These are phyloP conservation scores for Amia ocellicauda DNA, from an alignment of 2,113 vertebrate species.

Conservation along the genomic window DNA sequence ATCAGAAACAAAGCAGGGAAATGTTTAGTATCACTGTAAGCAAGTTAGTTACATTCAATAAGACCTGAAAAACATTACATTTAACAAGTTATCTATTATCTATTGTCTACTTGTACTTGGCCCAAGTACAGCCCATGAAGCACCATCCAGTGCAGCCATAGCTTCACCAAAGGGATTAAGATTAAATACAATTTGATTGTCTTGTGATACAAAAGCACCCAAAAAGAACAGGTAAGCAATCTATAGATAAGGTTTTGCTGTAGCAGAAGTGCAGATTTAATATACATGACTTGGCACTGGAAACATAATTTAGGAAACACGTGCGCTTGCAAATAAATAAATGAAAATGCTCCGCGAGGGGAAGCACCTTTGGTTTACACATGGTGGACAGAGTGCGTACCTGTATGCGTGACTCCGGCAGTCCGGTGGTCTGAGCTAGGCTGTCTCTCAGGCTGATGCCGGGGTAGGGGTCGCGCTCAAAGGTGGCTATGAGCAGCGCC, in stretches of 20 bases:
- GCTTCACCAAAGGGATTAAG: too few relatives aligned
- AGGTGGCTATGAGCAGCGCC: slow-evolving; percentile 56
- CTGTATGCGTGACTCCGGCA: slow-evolving; percentile 71
- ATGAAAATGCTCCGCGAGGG: not conserved
- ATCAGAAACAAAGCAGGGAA: slow-evolving; percentile 20
- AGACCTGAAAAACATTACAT: slow-evolving; percentile 6
- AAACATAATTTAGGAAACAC: too few relatives aligned
- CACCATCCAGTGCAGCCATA: too few relatives aligned
- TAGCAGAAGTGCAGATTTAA: too few relatives aligned
- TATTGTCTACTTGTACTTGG: slow-evolving; percentile 34
- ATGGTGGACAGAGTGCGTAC: slow-evolving; percentile 33
- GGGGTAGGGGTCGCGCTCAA: slow-evolving; percentile 64
- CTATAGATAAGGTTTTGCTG: too few relatives aligned
- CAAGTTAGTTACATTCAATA: too few relatives aligned
- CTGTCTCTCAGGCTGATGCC: slow-evolving; percentile 66
- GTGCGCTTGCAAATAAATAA: slow-evolving; percentile 4
- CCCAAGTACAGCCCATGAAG: too few relatives aligned
- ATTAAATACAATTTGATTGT: too few relatives aligned
- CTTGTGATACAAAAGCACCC: too few relatives aligned
- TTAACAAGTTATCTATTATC: slow-evolving; percentile 12
- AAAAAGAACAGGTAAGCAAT: too few relatives aligned
- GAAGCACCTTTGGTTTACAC: not conserved
- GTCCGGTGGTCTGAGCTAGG: slow-evolving; percentile 62
- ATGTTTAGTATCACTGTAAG: too few relatives aligned
- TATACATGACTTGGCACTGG: too few relatives aligned